Conservation (phyloP, 2,113 vertebrate genomes). For the Bos taurus region DNA sequence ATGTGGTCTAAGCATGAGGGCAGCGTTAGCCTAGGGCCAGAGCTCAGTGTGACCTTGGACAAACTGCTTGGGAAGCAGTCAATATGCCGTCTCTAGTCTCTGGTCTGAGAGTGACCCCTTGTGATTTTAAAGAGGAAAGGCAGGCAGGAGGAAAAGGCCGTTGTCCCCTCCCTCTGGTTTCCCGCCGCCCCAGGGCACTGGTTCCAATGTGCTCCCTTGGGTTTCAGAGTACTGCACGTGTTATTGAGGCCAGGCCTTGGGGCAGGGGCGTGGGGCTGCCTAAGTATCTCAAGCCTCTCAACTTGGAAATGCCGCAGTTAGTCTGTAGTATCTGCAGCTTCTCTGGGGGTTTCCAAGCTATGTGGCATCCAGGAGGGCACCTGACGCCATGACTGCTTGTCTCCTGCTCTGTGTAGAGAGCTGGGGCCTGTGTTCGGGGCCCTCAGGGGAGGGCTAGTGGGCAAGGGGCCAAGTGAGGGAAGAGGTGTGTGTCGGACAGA, state of each 20-base stretch:
- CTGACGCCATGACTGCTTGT: background rate
- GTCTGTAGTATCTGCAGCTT: background rate
- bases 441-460: background rate
- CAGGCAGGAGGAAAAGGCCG: background rate
- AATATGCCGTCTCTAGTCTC: background rate
- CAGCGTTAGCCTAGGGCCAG: background rate
- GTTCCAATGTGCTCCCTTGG: background rate
- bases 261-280: background rate
- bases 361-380: background rate
- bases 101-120: conserved; percentile 69
- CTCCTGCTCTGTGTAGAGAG: background rate
- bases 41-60: background rate
- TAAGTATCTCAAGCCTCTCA: background rate
- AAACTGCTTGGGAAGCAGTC: background rate
- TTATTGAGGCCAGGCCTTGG: background rate
- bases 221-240: background rate
- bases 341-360: background rate
- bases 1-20: background rate
- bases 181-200: accelerated
- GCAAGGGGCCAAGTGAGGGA: background rate
- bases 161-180: background rate
- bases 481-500: background rate
- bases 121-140: conserved; percentile 47
- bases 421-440: background rate
- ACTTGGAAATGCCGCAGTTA: background rate